Percentiles rank a stretch among this genome's conserved stretches.
Conservation (phyloP, 2,113 vertebrate genomes). For the Neolamprologus ventralis region DNA sequence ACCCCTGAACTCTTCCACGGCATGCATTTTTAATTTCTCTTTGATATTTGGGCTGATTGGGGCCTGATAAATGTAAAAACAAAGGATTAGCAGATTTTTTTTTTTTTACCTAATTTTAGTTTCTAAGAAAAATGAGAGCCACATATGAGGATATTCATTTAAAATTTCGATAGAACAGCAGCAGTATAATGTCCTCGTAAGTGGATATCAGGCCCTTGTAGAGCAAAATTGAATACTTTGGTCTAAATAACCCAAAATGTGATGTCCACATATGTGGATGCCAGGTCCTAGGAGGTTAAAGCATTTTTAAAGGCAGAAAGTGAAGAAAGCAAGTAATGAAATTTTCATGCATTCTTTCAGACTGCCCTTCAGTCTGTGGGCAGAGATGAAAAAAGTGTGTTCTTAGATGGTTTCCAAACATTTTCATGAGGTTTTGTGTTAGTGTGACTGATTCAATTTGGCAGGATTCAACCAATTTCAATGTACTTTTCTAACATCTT, state of each 20-base stretch:
- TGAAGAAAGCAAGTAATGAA: background rate
- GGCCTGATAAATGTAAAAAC: background rate
- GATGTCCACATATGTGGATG: background rate
- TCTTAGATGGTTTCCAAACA: background rate
- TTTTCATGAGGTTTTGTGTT: background rate
- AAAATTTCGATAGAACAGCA: background rate
- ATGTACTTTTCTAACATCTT: background rate
- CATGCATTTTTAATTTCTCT: background rate
- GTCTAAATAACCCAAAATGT: background rate
- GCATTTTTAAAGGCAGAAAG: background rate
- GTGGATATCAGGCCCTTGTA: background rate
- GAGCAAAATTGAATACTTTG: background rate
- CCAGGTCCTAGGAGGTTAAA: background rate
- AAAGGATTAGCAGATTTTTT: background rate
- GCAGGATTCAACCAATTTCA: background rate
- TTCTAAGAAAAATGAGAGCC: background rate
- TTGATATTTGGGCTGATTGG: background rate
- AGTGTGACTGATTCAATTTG: constrained; percentile 23
- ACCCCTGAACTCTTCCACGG: background rate
- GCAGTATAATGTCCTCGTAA: background rate
- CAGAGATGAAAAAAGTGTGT: constrained; percentile 1
- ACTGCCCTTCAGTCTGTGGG: background rate
- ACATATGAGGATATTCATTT: background rate
- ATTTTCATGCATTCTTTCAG: background rate
- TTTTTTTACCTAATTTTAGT: background rate